A percentile compares a stretch with the other conserved stretches of the same genome.
phyloP scores from a whole-genome alignment of 2,113 vertebrate species.

The Lates calcarifer region DNA sequence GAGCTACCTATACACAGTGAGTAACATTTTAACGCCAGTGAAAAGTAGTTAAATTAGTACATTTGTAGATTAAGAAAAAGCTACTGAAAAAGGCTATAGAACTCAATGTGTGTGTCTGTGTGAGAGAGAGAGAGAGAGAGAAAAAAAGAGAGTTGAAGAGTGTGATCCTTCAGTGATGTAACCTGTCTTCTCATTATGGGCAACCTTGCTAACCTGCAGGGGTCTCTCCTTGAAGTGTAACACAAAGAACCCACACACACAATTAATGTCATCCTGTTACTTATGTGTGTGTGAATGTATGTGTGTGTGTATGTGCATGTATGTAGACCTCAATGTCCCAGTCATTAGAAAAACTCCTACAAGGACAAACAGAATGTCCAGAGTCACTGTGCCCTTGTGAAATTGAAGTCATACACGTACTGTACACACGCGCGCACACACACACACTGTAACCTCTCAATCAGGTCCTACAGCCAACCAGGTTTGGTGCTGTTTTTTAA shows the following conservation, averaged over 20 bases:
- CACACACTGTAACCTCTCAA: slow-evolving; percentile 18
- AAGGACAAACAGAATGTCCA: slow-evolving; percentile 50
- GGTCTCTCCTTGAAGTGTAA: slow-evolving; percentile 58
- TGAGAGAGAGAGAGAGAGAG: neutral
- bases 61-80: slow-evolving; percentile 2
- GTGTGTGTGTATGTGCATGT: slow-evolving; percentile 9
- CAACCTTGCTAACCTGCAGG: slow-evolving; percentile 58
- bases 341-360: slow-evolving; percentile 57
- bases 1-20: slow-evolving; percentile 82
- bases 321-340: slow-evolving; percentile 12
- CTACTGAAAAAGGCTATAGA: neutral
- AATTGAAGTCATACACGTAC: no score
- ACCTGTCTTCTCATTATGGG: slow-evolving; percentile 57
- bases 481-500: slow-evolving; percentile 32
- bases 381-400: slow-evolving; percentile 74
- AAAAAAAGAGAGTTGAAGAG: slow-evolving; percentile 8
- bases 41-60: slow-evolving; percentile 4
- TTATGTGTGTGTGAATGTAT: slow-evolving; percentile 22
- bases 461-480: slow-evolving; percentile 23
- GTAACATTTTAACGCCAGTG: slow-evolving; percentile 41
- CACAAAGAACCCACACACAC: slow-evolving; percentile 39
- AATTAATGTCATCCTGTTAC: slow-evolving; percentile 26
- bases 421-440: slow-evolving; percentile 26
- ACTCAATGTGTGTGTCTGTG: neutral
- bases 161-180: slow-evolving; percentile 55